These are phyloP conservation scores for Sylvicola cinctus DNA, from an alignment of 2,888 invertebrate genomes.

Conservation along the genomic window DNA sequence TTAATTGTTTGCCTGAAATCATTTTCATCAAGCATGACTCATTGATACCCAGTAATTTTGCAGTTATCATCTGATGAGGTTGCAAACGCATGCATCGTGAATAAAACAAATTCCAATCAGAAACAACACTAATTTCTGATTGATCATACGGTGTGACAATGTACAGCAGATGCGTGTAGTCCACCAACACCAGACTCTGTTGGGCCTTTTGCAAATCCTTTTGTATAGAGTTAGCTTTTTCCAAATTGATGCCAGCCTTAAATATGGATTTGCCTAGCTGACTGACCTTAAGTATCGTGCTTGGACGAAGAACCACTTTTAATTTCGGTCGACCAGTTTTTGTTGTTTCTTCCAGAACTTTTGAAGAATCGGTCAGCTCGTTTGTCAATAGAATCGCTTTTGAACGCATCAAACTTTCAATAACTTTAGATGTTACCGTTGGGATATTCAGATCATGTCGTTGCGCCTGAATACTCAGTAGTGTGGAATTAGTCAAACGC, in stretches of 20 bases:
- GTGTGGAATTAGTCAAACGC: slow-evolving; percentile 33
- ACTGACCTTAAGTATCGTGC: slow-evolving; percentile 35
- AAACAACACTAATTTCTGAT: slow-evolving; percentile 27
- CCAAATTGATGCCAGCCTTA: slow-evolving; percentile 66
- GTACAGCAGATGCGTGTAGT: slow-evolving; percentile 70
- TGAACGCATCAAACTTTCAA: slow-evolving; percentile 26
- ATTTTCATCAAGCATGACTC: slow-evolving; percentile 49
- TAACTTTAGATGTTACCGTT: slow-evolving; percentile 24
- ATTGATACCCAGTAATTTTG: slow-evolving; percentile 53
- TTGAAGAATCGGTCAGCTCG: neutral
- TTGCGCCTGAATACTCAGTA: slow-evolving; percentile 42
- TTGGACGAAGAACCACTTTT: slow-evolving; percentile 15
- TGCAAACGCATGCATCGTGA: slow-evolving; percentile 22
- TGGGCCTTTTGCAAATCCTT: slow-evolving; percentile 53
- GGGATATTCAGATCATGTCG: slow-evolving; percentile 25
- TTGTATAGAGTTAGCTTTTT: slow-evolving; percentile 47
- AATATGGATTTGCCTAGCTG: slow-evolving; percentile 61
- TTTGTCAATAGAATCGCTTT: slow-evolving; percentile 19
- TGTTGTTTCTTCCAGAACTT: neutral
- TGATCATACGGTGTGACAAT: slow-evolving; percentile 64
- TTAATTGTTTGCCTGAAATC: slow-evolving; percentile 24
- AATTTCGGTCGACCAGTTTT: slow-evolving; percentile 5
- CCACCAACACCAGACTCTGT: slow-evolving; percentile 52
- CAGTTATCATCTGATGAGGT: slow-evolving; percentile 43
- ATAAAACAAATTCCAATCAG: no score